These are phyloP conservation scores for Myrmecophaga tridactyla DNA, from an alignment of 2,113 vertebrate species.

Conservation along the genomic window DNA sequence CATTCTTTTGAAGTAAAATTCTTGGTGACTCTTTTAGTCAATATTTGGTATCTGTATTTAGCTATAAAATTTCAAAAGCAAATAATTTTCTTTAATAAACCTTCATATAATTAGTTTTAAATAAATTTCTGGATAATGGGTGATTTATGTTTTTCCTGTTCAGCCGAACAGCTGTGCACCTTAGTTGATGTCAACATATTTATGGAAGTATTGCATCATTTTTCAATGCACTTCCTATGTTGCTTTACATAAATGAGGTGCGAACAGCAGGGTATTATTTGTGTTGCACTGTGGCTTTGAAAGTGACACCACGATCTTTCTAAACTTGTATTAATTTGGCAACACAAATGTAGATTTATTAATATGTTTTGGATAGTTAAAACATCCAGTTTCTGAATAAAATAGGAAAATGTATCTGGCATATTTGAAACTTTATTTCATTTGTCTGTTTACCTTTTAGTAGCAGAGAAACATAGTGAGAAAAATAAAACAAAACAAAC, in stretches of 20 bases:
- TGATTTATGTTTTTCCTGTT: background rate
- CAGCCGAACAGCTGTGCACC: slow-evolving; percentile 14
- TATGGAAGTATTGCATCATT: slow-evolving; percentile 31
- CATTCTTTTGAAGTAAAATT: background rate
- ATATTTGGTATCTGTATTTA: background rate
- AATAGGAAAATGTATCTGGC: background rate
- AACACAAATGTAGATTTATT: background rate
- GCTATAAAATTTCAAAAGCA: background rate
- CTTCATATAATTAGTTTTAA: background rate
- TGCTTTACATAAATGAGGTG: background rate
- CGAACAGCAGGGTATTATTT: slow-evolving; percentile 39
- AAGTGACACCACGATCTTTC: background rate
- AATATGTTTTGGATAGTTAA: background rate
- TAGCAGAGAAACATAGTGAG: background rate
- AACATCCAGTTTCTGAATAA: background rate
- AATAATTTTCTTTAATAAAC: background rate
- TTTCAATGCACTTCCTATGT: background rate
- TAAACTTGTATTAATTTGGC: slow-evolving; percentile 29
- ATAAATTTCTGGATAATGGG: background rate
- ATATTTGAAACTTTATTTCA: background rate
- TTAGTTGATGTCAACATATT: slow-evolving; percentile 52
- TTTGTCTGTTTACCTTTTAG: background rate
- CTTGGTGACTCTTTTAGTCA: background rate
- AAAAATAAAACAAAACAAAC: background rate
- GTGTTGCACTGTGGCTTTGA: slow-evolving; percentile 27